Percentiles rank a stretch among this genome's conserved stretches.
These are phyloP conservation scores for Acanthosepion esculentum DNA, from an alignment of 2,888 invertebrate genomes.

Conservation along the genomic window DNA sequence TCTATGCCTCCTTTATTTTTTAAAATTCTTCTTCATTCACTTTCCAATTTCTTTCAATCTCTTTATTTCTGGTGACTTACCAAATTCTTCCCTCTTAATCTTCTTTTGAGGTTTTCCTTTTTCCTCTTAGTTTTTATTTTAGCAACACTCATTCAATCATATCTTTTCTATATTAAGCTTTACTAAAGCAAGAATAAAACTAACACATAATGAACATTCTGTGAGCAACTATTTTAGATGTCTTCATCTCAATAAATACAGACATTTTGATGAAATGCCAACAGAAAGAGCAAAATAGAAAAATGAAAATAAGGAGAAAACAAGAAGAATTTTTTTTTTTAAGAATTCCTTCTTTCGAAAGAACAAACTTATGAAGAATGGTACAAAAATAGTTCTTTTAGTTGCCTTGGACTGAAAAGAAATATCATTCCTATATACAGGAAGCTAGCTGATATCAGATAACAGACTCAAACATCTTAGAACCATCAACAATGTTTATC, in stretches of 20 bases:
- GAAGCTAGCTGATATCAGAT: neutral
- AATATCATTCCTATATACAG: neutral
- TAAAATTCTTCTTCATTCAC: neutral
- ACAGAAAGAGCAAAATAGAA: neutral
- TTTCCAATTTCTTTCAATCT: too few relatives aligned
- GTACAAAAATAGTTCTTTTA: neutral
- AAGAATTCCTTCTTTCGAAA: neutral
- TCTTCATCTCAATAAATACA: neutral
- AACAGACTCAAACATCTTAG: neutral
- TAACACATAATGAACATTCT: neutral
- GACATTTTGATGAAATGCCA: constrained; percentile 8
- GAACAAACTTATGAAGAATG: neutral
- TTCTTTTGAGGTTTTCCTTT: neutral
- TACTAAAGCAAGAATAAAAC: neutral
- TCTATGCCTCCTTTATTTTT: neutral
- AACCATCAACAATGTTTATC: neutral
- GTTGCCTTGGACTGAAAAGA: neutral
- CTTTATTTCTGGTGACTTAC: too few relatives aligned
- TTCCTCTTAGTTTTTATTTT: neutral
- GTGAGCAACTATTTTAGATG: neutral
- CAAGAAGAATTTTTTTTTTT: neutral
- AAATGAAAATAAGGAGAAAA: neutral
- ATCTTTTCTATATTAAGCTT: neutral
- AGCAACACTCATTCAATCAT: neutral
- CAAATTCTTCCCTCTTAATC: neutral